Conservation (phyloP, 1,140 invertebrate species). For the Drosophila jambulina region DNA sequence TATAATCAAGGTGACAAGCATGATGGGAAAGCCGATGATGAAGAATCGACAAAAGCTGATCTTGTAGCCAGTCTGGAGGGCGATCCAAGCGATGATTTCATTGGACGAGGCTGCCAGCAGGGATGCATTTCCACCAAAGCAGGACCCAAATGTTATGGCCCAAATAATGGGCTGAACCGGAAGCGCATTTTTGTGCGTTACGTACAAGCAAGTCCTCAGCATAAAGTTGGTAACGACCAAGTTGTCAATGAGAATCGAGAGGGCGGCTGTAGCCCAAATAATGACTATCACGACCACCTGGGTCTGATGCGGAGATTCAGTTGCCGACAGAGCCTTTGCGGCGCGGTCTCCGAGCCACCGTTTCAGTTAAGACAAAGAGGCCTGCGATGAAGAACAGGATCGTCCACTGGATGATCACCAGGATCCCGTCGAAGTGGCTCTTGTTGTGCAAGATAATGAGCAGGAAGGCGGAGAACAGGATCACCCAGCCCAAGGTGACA, state of each 20-base stretch:
- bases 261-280: conserved; percentile 90
- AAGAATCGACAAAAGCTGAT: conserved; percentile 87
- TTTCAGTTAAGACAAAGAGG: conserved; percentile 86
- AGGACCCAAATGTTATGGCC: conserved; percentile 90
- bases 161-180: conserved; percentile 90
- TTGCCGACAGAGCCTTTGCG: conserved; percentile 86
- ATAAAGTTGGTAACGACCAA: conserved; percentile 93
- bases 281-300: conserved; percentile 89
- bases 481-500: conserved; percentile 89
- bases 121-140: conserved; percentile 92
- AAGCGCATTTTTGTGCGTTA: conserved; percentile 87
- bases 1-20: conserved; percentile 87
- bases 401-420: conserved; percentile 91
- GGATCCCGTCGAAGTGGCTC: conserved; percentile 88
- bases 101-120: conserved; percentile 92
- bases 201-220: conserved; percentile 88
- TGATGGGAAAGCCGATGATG: conserved; percentile 90
- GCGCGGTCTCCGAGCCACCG: conserved; percentile 87
- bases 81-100: conserved; percentile 91
- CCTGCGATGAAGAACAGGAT: conserved; percentile 85
- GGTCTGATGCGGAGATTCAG: conserved; percentile 80
- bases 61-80: conserved; percentile 91
- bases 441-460: conserved; percentile 59
- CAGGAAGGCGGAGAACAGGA: conserved; percentile 89
- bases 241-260: conserved; percentile 92